Base-by-base conservation (phyloP, 37 sponge, comb jelly and placozoan species). In the Tethya wilhelma region DNA sequence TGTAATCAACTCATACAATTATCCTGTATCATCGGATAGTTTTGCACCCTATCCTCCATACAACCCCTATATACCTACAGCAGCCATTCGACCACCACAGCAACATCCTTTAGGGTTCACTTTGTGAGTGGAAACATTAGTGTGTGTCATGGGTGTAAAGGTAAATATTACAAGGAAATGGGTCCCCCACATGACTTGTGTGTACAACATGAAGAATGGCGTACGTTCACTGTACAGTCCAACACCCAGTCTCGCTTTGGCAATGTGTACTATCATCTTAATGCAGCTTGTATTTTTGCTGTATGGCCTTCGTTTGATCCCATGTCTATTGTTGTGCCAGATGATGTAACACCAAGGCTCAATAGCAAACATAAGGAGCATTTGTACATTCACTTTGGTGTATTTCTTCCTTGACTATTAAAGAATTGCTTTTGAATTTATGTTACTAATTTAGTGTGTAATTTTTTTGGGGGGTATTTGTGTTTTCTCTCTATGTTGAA, bases 161-260 rank as follows among this genome's bases (percentile, higher is more conserved):
- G 70, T 42, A 69, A 12, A 28, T 69, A 69, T 42, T 19, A 2
- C 44, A 69, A 69, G 26, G 22, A 33, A 42, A 22, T 38, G 20
- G 70, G 42, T 1, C 23, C 70, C 22, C 70, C 70, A 4, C 5
- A 69, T 69, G n/a, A n/a, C n/a, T n/a, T n/a, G n/a, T n/a, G n/a
- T n/a, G n/a, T n/a, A n/a, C n/a, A n/a, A n/a, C n/a, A 69, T 42
- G 70, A 69, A 29, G 70, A 69, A 28, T 38, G 70, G 70, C 70
- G 70, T 17, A 22, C 39, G 25, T 69, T 69, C 63, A 60, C 63
- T 25, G 6, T 23, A n/a, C 63, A 17, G 7, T 17, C 25, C 22
- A 8, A n/a, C 63, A 12, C 20, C 6, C 63, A 60, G 63, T 25
- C 26, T 60, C 63, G 63, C 7, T 60, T 60, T 60, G 63, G 63